A percentile compares a stretch with the other conserved stretches of the same genome.
phyloP scores from a whole-genome alignment of 2,113 vertebrate species.

The Jaculus jaculus region DNA sequence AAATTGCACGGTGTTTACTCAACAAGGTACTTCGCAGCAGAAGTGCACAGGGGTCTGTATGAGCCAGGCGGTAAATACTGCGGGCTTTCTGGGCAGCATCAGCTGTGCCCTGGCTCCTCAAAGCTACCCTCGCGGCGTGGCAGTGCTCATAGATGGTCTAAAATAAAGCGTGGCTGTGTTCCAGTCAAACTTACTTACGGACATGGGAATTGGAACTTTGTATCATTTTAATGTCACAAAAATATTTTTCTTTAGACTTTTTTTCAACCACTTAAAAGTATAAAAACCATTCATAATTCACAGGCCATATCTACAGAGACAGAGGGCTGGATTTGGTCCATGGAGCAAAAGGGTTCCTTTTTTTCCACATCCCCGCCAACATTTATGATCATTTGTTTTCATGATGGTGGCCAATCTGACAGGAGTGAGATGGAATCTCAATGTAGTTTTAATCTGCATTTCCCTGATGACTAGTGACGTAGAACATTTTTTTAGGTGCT shows the following conservation, averaged over 20 bases:
- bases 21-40: neutral
- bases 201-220: neutral
- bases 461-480: too few species aligned
- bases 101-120: neutral
- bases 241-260: neutral
- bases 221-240: neutral
- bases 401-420: too few species aligned
- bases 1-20: accelerated
- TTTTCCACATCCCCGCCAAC: too few species aligned
- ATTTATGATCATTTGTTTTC: too few species aligned
- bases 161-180: neutral
- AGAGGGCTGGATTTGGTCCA: neutral
- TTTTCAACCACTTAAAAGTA: neutral
- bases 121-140: neutral
- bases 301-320: neutral
- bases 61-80: neutral
- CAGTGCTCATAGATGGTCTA: neutral
- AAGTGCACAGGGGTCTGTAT: too few species aligned
- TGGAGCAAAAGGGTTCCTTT: accelerated
- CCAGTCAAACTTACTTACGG: slow-evolving; percentile 39
- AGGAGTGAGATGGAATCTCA: neutral
- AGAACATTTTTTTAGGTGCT: too few species aligned
- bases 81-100: neutral
- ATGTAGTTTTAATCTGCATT: too few species aligned
- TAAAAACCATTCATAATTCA: neutral